Conservation (phyloP, 2,888 invertebrate genomes). For the Furcula furcula region DNA sequence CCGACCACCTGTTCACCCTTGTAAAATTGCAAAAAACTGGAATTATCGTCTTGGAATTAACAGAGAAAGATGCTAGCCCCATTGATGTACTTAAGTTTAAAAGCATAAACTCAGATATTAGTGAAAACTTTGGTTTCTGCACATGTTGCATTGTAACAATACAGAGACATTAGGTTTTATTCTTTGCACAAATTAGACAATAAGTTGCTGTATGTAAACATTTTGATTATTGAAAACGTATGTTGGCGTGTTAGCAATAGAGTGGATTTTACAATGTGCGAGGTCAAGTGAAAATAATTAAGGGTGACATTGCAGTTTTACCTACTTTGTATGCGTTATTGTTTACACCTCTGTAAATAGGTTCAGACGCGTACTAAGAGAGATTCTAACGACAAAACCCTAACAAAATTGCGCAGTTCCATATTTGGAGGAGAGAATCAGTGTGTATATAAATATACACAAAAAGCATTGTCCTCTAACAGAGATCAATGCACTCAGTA, state of each 20-base stretch:
- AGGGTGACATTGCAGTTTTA: constrained; percentile 2
- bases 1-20: too few species aligned
- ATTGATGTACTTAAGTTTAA: too few species aligned
- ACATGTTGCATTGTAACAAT: background rate
- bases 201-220: background rate
- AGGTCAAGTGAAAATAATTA: background rate
- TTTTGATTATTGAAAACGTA: background rate
- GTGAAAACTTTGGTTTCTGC: background rate
- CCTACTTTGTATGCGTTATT: background rate
- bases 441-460: too few species aligned
- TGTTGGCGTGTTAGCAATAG: background rate
- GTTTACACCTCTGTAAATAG: background rate
- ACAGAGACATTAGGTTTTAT: background rate
- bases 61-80: too few species aligned
- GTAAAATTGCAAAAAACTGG: too few species aligned
- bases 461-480: too few species aligned
- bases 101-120: too few species aligned
- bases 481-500: too few species aligned
- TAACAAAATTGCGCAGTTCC: too few species aligned
- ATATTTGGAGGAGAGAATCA: too few species aligned
- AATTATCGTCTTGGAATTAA: too few species aligned
- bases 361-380: background rate
- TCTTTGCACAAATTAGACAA: constrained; percentile 2
- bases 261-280: background rate
- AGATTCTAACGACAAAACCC: too few species aligned